Evolutionary conservation across 2,797 vertebrate species (phyloP), one percentile per base, ranked within the genome.

Genomic region (Scarus forsteni): DNA sequence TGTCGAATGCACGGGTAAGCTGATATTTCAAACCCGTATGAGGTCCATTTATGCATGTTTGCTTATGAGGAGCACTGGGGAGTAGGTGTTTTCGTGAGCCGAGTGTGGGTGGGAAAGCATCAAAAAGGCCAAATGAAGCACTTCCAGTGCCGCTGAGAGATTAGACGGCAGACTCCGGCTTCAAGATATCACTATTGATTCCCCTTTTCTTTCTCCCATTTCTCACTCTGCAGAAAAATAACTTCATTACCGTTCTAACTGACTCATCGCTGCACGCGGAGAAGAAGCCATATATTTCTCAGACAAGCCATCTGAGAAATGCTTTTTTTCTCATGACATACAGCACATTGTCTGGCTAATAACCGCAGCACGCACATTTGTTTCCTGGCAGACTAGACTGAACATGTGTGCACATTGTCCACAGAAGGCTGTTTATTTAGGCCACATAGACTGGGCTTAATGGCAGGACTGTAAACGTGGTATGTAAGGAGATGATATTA

Each of bases 111-210:
- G 91, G 86, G 79, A 82, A 91, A 83, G 87, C 83, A 90, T 91
- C 84, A 90, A 84, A 88, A 89, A 89, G 89, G 91, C 90, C 89
- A 94, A 94, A 95, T 93, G 86, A 94, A 93, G 93, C 91, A 94
- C 91, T 94, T 93, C 91, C 90, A 94, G 89, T 88, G 92, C 85
- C 89, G 89, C 81, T 75, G 88, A 91, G 90, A 88, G 90, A 94
- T 93, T 93, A 92, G 85, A 92, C 90, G 83, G 88, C 86, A 91
- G 92, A 92, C 90, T 92, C 86, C 62, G 73, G 81, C 88, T 92
- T 90, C 80, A 75, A 93, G 91, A 92, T 89, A 94, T 94, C 89
- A 91, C 92, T 94, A 94, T 93, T 92, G 94, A 94, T 94, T 93
- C 91, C 81, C 76, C 79, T 85, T 27, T 85, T 91, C 89, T 92